Evolutionary conservation across 2,797 vertebrate species (phyloP).

Genomic region (Kryptolebias ocellatus): DNA sequence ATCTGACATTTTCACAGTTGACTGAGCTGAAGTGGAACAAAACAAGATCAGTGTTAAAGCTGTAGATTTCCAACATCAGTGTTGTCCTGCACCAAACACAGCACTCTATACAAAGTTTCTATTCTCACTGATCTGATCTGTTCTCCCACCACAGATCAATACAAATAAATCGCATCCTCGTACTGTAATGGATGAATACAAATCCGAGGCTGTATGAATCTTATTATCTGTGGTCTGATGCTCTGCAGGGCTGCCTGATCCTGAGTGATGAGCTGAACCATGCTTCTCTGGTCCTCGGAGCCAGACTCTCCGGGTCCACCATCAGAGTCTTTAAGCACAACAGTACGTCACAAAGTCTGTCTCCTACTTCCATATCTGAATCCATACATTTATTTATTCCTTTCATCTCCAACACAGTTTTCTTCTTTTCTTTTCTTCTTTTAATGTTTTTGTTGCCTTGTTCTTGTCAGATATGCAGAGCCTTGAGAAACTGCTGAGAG

Average conservation of each 20-base stretch:
- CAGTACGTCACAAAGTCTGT: slow-evolving; percentile 83
- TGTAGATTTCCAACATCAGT: background rate
- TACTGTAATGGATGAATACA: background rate
- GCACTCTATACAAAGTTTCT: no score
- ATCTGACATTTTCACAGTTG: no score
- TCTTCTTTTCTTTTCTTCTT: no score
- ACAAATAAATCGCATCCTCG: background rate
- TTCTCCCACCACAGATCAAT: no score
- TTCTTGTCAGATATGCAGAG: slow-evolving; percentile 90
- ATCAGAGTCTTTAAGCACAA: slow-evolving; percentile 96
- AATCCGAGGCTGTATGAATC: background rate
- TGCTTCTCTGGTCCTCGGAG: slow-evolving; percentile 90
- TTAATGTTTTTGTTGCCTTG: background rate
- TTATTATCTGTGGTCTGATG: slow-evolving; percentile 9
- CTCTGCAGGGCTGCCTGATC: slow-evolving; percentile 91
- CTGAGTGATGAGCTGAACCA: slow-evolving; percentile 96
- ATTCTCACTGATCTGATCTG: no score
- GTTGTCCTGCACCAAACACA: background rate
- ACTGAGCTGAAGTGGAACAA: no score
- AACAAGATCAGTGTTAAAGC: background rate
- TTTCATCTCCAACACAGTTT: background rate
- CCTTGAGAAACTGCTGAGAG: slow-evolving; percentile 92
- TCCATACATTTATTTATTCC: background rate
- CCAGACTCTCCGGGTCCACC: slow-evolving; percentile 90
- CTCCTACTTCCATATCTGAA: no score